Base-by-base conservation (phyloP, 2,888 invertebrate genomes). In the Oeneis ivallda region DNA sequence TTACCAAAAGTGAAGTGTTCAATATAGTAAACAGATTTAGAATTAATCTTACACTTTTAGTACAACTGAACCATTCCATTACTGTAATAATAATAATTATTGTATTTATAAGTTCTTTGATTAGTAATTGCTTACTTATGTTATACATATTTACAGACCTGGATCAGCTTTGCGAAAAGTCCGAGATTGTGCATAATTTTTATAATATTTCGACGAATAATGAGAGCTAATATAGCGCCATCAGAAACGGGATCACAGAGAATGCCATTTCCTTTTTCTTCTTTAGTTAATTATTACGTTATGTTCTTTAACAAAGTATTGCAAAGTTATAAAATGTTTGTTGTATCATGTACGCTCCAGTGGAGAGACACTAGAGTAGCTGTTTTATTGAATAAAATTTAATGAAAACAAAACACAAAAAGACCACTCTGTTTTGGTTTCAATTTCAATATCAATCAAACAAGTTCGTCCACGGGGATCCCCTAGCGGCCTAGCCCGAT, bases 1-100 rank as follows among this genome's bases (percentile, higher is more conserved):
- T 81, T 80, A 83, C 82, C 80, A 79, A 83, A 86, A 80, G 80
- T 79, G 75, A 81, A 82, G 83, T 87, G 84, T 87, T 87, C 85
- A 84, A 62, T 79, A 76, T 69, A 69, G 64, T 75, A 71, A 76
- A 77, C 68, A 71, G 66, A 64, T 66, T 65, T 75, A 76, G 73
- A 70, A 67, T 69, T 71, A 74, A 74, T 70, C 66, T 63, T 74
- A 74, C 72, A 65, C 63, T 74, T 70, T 50, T 79, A 79, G 79
- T 81, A 79, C 81, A 76, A 78, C 68, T 66, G 65, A 76, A 80
- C 78, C 83, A 82, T 83, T 82, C 82, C 82, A 83, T 76, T 78
- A 75, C 66, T 67, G 72, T 74, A 68, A 70, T 71, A 70, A 70
- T 74, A 68, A 70, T 71, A 69, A 70, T 66, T 67, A 41, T 37